Percentiles rank a stretch among this genome's conserved stretches.
Conservation (phyloP, 2,888 invertebrate species). For the Adelphocoris suturalis region DNA sequence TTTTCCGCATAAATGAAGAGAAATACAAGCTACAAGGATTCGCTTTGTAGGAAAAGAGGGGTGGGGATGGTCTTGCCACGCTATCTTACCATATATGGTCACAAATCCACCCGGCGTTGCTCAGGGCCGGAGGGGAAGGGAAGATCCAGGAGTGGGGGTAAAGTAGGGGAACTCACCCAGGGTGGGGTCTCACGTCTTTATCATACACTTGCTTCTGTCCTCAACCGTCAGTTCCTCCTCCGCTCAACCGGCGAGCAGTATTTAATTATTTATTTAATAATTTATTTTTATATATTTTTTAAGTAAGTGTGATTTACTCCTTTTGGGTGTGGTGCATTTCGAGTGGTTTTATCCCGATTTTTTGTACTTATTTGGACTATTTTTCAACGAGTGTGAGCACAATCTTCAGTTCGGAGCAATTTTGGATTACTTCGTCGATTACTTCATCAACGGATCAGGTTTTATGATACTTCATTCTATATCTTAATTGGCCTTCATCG, state of each 20-base stretch:
- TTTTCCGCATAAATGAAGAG: constrained; percentile 24
- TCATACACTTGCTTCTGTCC: constrained; percentile 70
- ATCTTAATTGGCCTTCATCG: constrained; percentile 44
- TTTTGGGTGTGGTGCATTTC: constrained; percentile 57
- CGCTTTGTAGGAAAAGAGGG: neutral
- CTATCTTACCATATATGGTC: constrained; percentile 87
- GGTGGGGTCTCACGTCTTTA: constrained; percentile 67
- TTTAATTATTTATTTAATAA: constrained; percentile 64
- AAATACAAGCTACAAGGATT: no score
- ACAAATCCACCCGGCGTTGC: constrained; percentile 80
- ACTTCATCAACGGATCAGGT: constrained; percentile 37
- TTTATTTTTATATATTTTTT: constrained; percentile 54
- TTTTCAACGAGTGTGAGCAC: constrained; percentile 45
- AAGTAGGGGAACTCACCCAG: constrained; percentile 72
- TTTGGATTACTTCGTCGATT: constrained; percentile 49
- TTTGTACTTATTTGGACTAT: neutral
- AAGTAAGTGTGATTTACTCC: constrained; percentile 52
- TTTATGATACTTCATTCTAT: constrained; percentile 5
- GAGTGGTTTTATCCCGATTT: neutral
- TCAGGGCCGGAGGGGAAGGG: neutral
- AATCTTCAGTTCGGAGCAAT: neutral
- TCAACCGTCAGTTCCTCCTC: constrained; percentile 73
- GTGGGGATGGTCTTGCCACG: constrained; percentile 42
- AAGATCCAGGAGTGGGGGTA: constrained; percentile 80
- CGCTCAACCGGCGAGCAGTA: constrained; percentile 65